A percentile compares a stretch with the other conserved stretches of the same genome.
Evolutionary conservation across 2,888 invertebrate genomes (phyloP).

Genomic region (Lasioglossum figueresi): DNA sequence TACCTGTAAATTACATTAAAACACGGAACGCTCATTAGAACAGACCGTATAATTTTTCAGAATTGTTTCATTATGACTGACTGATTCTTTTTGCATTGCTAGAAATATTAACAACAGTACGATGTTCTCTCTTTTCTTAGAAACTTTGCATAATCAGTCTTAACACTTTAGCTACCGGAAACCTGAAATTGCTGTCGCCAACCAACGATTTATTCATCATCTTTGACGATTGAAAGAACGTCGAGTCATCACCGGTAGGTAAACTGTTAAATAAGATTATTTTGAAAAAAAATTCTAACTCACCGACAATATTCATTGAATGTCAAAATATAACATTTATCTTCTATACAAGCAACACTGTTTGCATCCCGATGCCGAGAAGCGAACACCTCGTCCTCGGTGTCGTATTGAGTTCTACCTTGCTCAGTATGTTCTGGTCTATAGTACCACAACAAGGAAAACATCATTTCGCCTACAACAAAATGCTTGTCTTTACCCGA

Average conservation of each 20-base stretch:
- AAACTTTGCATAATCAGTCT: neutral
- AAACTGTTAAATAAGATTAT: constrained; percentile 1
- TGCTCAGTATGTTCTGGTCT: constrained; percentile 98
- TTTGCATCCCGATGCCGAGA: constrained; percentile 97
- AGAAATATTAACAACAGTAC: neutral
- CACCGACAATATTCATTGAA: constrained; percentile 98
- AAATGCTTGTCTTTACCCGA: constrained; percentile 20
- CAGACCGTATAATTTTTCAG: neutral
- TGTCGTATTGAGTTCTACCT: constrained; percentile 91
- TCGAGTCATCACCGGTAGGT: neutral
- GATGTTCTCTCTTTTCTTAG: neutral
- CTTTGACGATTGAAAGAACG: neutral
- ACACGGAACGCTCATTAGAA: neutral
- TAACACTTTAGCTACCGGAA: constrained; percentile 1
- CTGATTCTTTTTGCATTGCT: neutral
- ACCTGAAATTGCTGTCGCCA: neutral
- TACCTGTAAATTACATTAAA: constrained; percentile 86
- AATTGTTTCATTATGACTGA: neutral
- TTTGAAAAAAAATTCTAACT: constrained; percentile 68
- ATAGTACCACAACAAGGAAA: constrained; percentile 98
- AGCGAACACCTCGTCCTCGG: constrained; percentile 97
- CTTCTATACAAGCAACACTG: constrained; percentile 98
- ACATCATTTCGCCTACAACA: constrained; percentile 95
- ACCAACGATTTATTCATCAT: neutral
- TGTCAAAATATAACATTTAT: constrained; percentile 98